Percentiles rank a stretch among this genome's conserved stretches.
Conservation (phyloP, 2,888 invertebrate genomes). For the Apodemia zela region DNA sequence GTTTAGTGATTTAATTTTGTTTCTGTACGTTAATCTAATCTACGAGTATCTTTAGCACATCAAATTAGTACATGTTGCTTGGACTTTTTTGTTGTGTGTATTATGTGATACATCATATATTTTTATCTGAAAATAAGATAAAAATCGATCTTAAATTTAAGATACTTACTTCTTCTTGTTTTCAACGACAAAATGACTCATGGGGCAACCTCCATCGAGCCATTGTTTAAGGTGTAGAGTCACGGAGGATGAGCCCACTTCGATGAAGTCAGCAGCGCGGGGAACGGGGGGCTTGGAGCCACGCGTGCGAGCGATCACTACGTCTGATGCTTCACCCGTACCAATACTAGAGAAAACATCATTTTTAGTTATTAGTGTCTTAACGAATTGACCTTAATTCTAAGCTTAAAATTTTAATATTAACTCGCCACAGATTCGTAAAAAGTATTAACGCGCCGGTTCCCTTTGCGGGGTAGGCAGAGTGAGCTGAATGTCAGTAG, state of each 20-base stretch:
- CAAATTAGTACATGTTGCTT: no score
- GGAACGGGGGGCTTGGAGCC: constrained; percentile 96
- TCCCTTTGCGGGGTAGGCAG: no score
- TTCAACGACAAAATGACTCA: constrained; percentile 96
- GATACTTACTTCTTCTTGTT: constrained; percentile 90
- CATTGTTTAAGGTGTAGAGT: constrained; percentile 95
- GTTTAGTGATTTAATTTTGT: no score
- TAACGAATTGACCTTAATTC: neutral
- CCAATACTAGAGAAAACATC: constrained; percentile 84
- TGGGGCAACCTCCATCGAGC: constrained; percentile 97
- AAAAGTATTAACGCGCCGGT: no score
- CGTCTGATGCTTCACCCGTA: constrained; percentile 94
- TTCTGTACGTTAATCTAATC: no score
- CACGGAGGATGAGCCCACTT: constrained; percentile 95
- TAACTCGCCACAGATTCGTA: no score
- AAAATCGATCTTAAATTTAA: neutral
- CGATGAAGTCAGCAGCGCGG: constrained; percentile 93
- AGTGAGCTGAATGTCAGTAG: no score
- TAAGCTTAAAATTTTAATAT: no score
- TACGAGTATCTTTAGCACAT: no score
- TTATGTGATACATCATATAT: no score
- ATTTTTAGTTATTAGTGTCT: neutral
- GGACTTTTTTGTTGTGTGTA: no score
- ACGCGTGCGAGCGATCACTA: constrained; percentile 93
- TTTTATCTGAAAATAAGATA: no score